Base-by-base conservation (phyloP, 2,888 invertebrate genomes). In the Agriopis leucophaearia region DNA sequence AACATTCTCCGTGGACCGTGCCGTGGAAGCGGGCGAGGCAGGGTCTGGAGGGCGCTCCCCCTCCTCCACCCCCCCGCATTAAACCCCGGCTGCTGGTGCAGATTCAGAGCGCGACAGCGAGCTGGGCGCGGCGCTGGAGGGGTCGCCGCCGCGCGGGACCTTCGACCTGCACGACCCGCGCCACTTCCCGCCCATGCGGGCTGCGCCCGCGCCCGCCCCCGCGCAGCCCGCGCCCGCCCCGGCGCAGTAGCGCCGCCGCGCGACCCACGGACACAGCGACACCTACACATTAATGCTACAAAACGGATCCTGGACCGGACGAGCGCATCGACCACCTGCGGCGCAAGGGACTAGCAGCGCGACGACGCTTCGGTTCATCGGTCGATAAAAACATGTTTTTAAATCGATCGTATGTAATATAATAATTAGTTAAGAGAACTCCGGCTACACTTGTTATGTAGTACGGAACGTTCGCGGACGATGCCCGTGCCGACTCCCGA, bases 141-240 rank as follows among this genome's bases (percentile, higher is more conserved):
- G 83, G 70, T 94, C 95, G 57, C 95, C 96, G 62, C 95, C 96
- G 68, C 95, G 95, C 82, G 96, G 95, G 67, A 91, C 95, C 75
- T 96, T 96, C 90, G 96, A 96, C 86, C 95, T 97, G 88, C 96
- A 96, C 85, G 97, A 97, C 91, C 97, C 96, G 76, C 92, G 95
- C 75, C 97, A 97, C 94, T 97, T 97, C 91, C 97, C 97, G 78
- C 97, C 97, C 73, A 96, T 97, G 81, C 81, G 79, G 73, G 71
- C 74, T 65, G 67, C 73, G 68, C 47, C 64, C 48, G 64, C 76
- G 64, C 63, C 72, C 67, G 70, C 64, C n/a, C 44, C 27, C 35
- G 75, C 66, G 67, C n/a, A n/a, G n/a, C 73, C 68, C 45, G 64
- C 59, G 61, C 74, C 64, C 61, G 69, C 67, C 18, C 45, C 66